phyloP scores from a whole-genome alignment of 2,888 invertebrate species.

The Lydus trimaculatus region DNA sequence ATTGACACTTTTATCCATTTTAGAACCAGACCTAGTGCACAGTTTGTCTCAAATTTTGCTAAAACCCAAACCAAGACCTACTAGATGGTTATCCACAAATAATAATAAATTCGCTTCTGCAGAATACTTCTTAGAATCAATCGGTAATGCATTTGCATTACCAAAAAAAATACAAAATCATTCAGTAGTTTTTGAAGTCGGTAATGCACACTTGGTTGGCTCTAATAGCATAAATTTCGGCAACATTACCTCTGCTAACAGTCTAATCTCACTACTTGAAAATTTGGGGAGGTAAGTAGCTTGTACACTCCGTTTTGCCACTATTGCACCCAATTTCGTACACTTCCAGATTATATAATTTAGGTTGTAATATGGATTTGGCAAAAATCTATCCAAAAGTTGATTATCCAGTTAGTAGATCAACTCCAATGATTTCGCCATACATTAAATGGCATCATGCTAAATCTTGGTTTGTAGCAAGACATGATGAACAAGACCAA shows the following conservation, averaged over 20 bases:
- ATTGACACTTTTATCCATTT: too few species aligned
- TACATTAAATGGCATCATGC: conserved; percentile 88
- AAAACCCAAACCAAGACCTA: conserved; percentile 56
- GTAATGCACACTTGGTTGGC: not conserved
- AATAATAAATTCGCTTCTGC: conserved; percentile 70
- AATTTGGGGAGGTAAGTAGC: conserved; percentile 14
- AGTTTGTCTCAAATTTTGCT: conserved; percentile 28
- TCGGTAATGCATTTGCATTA: conserved; percentile 12
- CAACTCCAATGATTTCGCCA: conserved; percentile 64
- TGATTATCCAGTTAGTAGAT: conserved; percentile 81
- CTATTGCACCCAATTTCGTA: too few species aligned
- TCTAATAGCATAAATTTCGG: not conserved
- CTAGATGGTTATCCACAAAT: not conserved
- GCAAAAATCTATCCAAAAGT: conserved; percentile 79
- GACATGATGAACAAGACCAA: conserved; percentile 59
- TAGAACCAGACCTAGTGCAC: too few species aligned
- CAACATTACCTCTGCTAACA: not conserved
- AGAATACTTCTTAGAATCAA: conserved; percentile 84
- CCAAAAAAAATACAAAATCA: not conserved
- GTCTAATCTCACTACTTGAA: not conserved
- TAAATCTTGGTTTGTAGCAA: conserved; percentile 74
- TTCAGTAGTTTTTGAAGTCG: conserved; percentile 17
- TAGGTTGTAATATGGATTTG: conserved; percentile 78
- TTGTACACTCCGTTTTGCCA: too few species aligned
- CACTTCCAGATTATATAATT: conserved; percentile 67